Percentiles rank a stretch among this genome's conserved stretches.
phyloP scores from a whole-genome alignment of 2,888 invertebrate species.

The Platycheirus rosarum region DNA sequence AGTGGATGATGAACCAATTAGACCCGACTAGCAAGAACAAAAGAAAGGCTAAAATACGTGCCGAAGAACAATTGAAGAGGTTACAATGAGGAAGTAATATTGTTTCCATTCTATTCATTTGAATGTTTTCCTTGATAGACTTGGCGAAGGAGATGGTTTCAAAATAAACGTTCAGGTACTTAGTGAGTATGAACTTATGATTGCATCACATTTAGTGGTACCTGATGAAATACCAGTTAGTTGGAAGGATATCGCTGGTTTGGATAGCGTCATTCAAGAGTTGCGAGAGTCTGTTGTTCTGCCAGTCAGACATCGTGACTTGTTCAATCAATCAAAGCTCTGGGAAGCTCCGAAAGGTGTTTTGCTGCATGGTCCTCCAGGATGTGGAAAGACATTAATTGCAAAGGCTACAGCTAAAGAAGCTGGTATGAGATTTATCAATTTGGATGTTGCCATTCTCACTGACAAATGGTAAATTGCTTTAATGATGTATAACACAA shows the following conservation, averaged over 20 bases:
- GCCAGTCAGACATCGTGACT: slow-evolving; percentile 91
- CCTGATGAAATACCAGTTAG: slow-evolving; percentile 89
- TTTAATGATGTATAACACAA: neutral
- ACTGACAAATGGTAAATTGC: slow-evolving; percentile 93
- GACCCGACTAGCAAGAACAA: slow-evolving; percentile 95
- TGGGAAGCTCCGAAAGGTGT: slow-evolving; percentile 97
- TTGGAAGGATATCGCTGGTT: slow-evolving; percentile 95
- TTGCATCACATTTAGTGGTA: slow-evolving; percentile 94
- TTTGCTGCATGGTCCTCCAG: slow-evolving; percentile 96
- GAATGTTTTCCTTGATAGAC: slow-evolving; percentile 82
- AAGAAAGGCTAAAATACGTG: slow-evolving; percentile 91
- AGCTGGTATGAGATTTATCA: slow-evolving; percentile 95
- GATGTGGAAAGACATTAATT: slow-evolving; percentile 98
- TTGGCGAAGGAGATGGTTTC: slow-evolving; percentile 84
- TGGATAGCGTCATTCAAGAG: slow-evolving; percentile 92
- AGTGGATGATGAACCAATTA: slow-evolving; percentile 93
- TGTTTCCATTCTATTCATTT: neutral
- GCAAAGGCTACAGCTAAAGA: slow-evolving; percentile 98
- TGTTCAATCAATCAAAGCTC: slow-evolving; percentile 90
- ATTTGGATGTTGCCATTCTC: slow-evolving; percentile 93
- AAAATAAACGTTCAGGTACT: slow-evolving; percentile 86
- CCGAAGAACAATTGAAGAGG: slow-evolving; percentile 90
- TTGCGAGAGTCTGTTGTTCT: slow-evolving; percentile 95
- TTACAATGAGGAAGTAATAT: slow-evolving; percentile 75
- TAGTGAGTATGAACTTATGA: slow-evolving; percentile 95